Evolutionary conservation across 2,888 invertebrate species (phyloP).

Genomic region (Nebria salina): DNA sequence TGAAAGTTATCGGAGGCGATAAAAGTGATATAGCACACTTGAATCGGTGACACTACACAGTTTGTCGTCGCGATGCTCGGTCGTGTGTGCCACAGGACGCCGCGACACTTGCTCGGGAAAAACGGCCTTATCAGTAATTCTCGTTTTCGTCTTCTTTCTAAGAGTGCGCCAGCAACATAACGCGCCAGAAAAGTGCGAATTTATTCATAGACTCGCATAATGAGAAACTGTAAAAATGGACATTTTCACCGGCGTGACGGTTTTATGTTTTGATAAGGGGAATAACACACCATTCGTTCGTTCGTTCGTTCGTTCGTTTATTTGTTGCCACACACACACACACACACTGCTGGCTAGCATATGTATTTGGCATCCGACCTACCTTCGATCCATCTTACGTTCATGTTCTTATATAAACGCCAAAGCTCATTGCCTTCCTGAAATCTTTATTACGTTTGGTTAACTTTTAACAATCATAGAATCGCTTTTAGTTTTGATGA

Average conservation of each 20-base stretch:
- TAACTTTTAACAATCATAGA: too few species aligned
- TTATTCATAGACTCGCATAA: conserved; percentile 67
- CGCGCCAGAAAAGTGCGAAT: conserved; percentile 64
- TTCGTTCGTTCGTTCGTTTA: conserved; percentile 49
- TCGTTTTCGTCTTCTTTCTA: conserved; percentile 54
- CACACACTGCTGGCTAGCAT: conserved; percentile 46
- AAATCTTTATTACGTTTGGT: background rate
- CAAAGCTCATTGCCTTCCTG: background rate
- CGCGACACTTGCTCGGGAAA: conserved; percentile 33
- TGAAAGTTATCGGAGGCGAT: conserved; percentile 57
- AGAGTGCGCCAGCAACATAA: conserved; percentile 53
- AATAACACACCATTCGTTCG: conserved; percentile 59
- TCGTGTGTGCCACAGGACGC: background rate
- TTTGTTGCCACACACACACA: conserved; percentile 55
- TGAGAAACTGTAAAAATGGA: conserved; percentile 68
- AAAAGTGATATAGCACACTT: conserved; percentile 60
- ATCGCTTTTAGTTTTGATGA: too few species aligned
- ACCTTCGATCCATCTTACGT: background rate
- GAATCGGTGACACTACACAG: conserved; percentile 58
- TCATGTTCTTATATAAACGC: background rate
- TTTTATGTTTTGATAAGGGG: conserved; percentile 66
- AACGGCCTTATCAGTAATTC: conserved; percentile 62
- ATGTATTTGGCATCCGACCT: background rate
- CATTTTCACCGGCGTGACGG: conserved; percentile 63
- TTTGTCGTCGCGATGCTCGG: conserved; percentile 51